Evolutionary conservation across 2,888 invertebrate species (phyloP), one percentile per base, ranked within the genome.

Genomic region (Pheosia gnoma): DNA sequence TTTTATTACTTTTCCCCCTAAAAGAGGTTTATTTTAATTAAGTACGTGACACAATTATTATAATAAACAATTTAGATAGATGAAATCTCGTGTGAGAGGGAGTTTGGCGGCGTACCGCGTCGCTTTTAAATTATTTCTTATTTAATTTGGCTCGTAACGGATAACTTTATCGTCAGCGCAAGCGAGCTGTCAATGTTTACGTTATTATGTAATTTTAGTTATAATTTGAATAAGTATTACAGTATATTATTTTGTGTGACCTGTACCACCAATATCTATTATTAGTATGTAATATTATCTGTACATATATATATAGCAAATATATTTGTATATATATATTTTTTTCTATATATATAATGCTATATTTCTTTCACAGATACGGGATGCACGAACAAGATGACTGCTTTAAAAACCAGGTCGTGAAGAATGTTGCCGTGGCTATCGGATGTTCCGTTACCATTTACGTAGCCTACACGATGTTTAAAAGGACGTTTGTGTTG

Each of bases 21-120:
- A 63, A 65, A 67, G 61, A 71, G 65, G 53, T 38, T 13, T 13
- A 51, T 55, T 67, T 70, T 63, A 53, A 72, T 71, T 67, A 62
- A 60, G 38, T 64, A 64, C 66, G 68, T 67, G 69, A 67, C 63
- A 51, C 67, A 67, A 39, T 55, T 39, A 72, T 74, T 74, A 66
- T 57, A 59, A 65, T 55, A 65, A 62, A 63, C 65, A 62, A 62
- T 61, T 61, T 47, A 57, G 53, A 57, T 58, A 55, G 60, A 60
- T 61, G 53, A 60, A 61, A 49, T 60, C 9, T 39, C 53, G 41
- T 45, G 38, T 55, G 53, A 7, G 56, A 11, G 38, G 36, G 25
- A 11, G 38, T 56, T 39, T 57, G 61, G 62, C 57, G 59, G 59
- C 13, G n/a, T 41, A n/a, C 52, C 45, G 37, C 39, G 60, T 60